These are phyloP conservation scores for Cirrhinus molitorella DNA, from an alignment of 2,797 vertebrate species.

Conservation along the genomic window DNA sequence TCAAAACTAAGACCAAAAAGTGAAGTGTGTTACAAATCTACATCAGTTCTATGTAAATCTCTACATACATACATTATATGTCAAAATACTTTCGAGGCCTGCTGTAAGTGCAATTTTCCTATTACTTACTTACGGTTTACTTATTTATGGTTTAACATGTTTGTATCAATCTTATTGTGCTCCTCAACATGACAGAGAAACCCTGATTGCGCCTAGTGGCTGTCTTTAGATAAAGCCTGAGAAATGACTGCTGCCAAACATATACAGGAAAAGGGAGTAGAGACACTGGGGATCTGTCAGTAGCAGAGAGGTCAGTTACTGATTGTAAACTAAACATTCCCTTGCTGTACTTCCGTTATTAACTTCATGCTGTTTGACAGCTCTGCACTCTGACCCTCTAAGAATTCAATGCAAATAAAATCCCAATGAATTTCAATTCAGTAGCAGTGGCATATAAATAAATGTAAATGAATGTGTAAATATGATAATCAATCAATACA, in stretches of 20 bases:
- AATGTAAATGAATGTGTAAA: background rate
- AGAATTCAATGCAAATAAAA: background rate
- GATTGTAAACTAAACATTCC: slow-evolving; percentile 29
- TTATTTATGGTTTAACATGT: background rate
- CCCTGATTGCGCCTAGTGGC: background rate
- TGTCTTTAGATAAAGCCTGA: slow-evolving; percentile 11
- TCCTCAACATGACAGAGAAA: background rate
- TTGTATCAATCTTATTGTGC: background rate
- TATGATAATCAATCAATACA: background rate
- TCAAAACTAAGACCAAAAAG: background rate
- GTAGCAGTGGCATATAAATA: background rate
- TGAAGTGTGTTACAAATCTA: background rate
- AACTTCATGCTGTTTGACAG: background rate
- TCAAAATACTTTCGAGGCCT: background rate
- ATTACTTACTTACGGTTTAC: background rate
- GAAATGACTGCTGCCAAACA: background rate
- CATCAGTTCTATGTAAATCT: too few species aligned
- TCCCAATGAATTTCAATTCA: background rate
- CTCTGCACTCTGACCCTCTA: slow-evolving; percentile 14
- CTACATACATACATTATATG: background rate
- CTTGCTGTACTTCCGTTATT: background rate
- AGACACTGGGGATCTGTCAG: background rate
- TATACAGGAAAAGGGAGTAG: slow-evolving; percentile 17
- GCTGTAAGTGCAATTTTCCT: background rate
- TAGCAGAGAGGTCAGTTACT: slow-evolving; percentile 24